Conservation (phyloP, 2,113 vertebrate species). For the Sclerurus mexicanus region DNA sequence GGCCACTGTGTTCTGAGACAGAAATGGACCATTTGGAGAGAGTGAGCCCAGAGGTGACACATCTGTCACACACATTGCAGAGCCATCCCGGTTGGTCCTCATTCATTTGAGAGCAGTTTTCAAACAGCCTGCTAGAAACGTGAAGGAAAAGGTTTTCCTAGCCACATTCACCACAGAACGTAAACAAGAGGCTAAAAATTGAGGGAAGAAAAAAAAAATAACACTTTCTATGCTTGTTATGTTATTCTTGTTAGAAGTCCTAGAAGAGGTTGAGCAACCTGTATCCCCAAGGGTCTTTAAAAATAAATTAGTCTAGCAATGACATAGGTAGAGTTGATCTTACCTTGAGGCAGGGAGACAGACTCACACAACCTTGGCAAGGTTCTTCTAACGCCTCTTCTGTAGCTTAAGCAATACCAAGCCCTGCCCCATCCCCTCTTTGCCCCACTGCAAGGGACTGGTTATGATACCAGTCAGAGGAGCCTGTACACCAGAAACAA, state of each 20-base stretch:
- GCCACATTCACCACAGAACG: neutral
- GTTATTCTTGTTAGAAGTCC: neutral
- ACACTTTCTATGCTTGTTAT: neutral
- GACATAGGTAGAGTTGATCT: neutral
- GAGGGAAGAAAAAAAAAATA: neutral
- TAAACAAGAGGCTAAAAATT: neutral
- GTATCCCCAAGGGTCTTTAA: neutral
- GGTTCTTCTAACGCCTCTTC: neutral
- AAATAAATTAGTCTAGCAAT: neutral
- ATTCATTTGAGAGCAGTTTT: neutral
- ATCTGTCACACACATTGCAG: accelerated
- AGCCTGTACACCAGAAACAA: neutral
- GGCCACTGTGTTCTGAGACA: neutral
- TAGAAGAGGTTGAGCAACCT: neutral
- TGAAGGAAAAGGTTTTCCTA: neutral
- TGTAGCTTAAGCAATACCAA: neutral
- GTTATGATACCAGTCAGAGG: neutral
- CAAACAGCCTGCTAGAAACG: neutral
- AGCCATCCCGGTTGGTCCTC: neutral
- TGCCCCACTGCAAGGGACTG: neutral
- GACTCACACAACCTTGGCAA: neutral
- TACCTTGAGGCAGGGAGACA: neutral
- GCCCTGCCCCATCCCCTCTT: neutral
- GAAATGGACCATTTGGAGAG: neutral
- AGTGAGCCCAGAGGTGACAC: neutral